Evolutionary conservation across 2,888 invertebrate species (phyloP).

Genomic region (Metallyticus violacea): DNA sequence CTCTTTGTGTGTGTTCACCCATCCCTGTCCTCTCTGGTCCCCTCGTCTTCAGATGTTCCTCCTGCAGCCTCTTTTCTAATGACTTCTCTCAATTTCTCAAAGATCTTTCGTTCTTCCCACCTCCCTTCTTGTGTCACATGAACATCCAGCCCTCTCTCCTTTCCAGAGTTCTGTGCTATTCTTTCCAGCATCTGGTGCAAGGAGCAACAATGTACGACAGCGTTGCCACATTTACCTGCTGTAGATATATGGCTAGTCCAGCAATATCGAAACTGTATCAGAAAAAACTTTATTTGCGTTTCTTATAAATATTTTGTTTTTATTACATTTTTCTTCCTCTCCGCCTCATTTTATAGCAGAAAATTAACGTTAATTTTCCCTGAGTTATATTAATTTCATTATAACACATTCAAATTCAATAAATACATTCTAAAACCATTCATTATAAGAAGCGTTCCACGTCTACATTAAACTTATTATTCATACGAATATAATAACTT

Average conservation of each 20-base stretch:
- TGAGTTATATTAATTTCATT: too few relatives aligned
- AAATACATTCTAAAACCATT: too few relatives aligned
- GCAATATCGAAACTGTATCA: too few relatives aligned
- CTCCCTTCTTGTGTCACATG: background rate
- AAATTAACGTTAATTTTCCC: too few relatives aligned
- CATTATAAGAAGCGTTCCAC: too few relatives aligned
- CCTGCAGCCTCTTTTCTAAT: slow-evolving; percentile 22
- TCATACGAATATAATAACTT: too few relatives aligned
- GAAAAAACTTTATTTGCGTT: too few relatives aligned
- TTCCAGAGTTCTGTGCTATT: background rate
- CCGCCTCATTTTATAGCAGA: too few relatives aligned
- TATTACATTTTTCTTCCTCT: too few relatives aligned
- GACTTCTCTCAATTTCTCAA: slow-evolving; percentile 28
- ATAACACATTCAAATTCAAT: too few relatives aligned
- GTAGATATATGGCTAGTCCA: background rate
- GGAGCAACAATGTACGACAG: slow-evolving; percentile 23
- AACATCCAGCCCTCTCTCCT: background rate
- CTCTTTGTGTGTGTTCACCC: background rate
- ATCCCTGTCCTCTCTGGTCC: slow-evolving; percentile 4
- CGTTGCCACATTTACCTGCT: background rate
- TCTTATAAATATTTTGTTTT: too few relatives aligned
- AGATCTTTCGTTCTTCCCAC: background rate
- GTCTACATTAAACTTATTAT: too few relatives aligned
- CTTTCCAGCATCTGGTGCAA: slow-evolving; percentile 20
- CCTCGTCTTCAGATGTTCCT: background rate